A percentile compares a stretch with the other conserved stretches of the same genome.
These are phyloP conservation scores for Romanogobio albipinnatus DNA, from an alignment of 2,113 vertebrate genomes.

Conservation along the genomic window DNA sequence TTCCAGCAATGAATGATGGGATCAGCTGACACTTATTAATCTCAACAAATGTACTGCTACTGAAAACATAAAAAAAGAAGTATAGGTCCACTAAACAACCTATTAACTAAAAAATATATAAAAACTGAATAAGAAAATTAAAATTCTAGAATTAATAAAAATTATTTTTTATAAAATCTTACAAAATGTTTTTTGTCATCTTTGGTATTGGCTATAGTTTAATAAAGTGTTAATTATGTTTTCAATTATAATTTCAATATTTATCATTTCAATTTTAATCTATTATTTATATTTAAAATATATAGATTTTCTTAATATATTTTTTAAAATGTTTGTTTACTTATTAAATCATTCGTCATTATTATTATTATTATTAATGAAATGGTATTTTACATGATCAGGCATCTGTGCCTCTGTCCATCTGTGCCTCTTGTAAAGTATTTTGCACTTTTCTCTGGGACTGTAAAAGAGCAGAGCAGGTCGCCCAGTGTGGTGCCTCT, in stretches of 20 bases:
- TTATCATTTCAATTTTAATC: neutral
- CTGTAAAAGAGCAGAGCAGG: slow-evolving; percentile 74
- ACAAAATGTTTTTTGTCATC: neutral
- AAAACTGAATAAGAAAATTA: neutral
- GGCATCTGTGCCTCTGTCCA: neutral
- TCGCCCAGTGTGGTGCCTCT: slow-evolving; percentile 72
- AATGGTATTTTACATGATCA: neutral
- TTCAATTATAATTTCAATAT: neutral
- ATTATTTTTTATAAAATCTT: no score
- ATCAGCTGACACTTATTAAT: neutral
- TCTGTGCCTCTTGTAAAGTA: neutral
- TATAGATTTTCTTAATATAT: no score
- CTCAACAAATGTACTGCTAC: neutral
- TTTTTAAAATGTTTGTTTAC: no score
- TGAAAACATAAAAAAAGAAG: neutral
- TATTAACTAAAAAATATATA: neutral
- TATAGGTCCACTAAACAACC: neutral
- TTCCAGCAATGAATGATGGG: neutral
- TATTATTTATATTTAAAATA: neutral
- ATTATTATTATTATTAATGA: neutral
- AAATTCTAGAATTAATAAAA: no score
- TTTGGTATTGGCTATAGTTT: neutral
- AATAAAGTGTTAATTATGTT: neutral
- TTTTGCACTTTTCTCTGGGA: slow-evolving; percentile 41
- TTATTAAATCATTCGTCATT: neutral